Conservation (phyloP, 1,140 invertebrate species). For the Carposina sasakii region DNA sequence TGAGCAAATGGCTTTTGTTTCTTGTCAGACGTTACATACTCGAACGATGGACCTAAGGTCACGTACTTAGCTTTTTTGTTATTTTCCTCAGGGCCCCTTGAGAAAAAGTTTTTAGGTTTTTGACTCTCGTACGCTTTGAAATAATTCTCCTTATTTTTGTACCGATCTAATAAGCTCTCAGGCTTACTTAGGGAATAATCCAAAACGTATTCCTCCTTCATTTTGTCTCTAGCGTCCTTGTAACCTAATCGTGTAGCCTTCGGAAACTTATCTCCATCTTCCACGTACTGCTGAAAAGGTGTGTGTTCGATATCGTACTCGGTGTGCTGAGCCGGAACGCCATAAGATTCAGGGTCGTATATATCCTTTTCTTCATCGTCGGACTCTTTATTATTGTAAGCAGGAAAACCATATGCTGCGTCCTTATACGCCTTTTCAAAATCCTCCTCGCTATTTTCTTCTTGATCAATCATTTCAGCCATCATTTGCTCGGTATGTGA, state of each 20-base stretch:
- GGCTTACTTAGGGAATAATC: slow-evolving; percentile 51
- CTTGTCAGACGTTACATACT: slow-evolving; percentile 17
- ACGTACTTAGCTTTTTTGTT: slow-evolving; percentile 36
- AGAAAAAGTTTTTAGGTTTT: slow-evolving; percentile 39
- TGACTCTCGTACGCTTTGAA: slow-evolving; percentile 49
- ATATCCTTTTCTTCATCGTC: slow-evolving; percentile 50
- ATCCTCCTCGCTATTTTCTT: slow-evolving; percentile 61
- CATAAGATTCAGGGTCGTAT: slow-evolving; percentile 54
- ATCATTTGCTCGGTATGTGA: slow-evolving; percentile 41
- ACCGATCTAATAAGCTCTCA: slow-evolving; percentile 38
- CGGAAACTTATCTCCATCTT: slow-evolving; percentile 47
- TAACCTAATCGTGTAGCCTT: slow-evolving; percentile 42
- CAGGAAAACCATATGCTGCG: slow-evolving; percentile 57
- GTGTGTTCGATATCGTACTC: slow-evolving; percentile 41
- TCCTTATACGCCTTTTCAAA: slow-evolving; percentile 66
- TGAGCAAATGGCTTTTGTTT: slow-evolving; percentile 35
- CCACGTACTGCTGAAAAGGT: slow-evolving; percentile 50
- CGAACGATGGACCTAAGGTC: slow-evolving; percentile 24
- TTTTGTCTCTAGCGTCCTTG: slow-evolving; percentile 53
- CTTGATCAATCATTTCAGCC: slow-evolving; percentile 41
- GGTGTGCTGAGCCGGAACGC: slow-evolving; percentile 30
- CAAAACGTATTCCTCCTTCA: slow-evolving; percentile 50
- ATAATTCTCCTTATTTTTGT: slow-evolving; percentile 49
- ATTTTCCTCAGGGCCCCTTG: slow-evolving; percentile 25
- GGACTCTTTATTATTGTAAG: slow-evolving; percentile 34